These are phyloP conservation scores for Reticulitermes lucifugus DNA, from an alignment of 2,888 invertebrate genomes.

Conservation along the genomic window DNA sequence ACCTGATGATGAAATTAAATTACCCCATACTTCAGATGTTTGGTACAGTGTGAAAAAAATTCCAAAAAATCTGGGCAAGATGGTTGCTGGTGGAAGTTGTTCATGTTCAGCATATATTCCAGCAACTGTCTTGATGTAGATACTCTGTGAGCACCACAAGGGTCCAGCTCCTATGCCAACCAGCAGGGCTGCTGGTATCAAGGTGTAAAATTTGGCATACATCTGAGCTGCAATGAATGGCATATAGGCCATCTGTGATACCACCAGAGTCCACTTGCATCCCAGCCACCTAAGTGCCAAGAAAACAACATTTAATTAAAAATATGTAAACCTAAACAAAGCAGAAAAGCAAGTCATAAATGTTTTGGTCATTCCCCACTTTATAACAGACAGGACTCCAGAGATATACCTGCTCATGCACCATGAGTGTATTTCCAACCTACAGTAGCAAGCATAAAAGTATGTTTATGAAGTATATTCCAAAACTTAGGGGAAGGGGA, in stretches of 20 bases:
- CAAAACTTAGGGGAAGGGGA: no score
- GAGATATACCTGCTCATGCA: no score
- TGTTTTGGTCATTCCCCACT: no score
- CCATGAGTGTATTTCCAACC: no score
- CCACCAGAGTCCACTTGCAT: conserved; percentile 75
- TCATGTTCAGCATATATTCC: not conserved
- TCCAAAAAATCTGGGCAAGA: not conserved
- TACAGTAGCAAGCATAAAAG: no score
- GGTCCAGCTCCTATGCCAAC: conserved; percentile 75
- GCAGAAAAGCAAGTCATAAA: not conserved
- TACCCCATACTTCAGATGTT: conserved; percentile 5
- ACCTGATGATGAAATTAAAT: not conserved
- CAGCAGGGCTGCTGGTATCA: conserved; percentile 72
- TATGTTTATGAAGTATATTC: no score
- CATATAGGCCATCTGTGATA: conserved; percentile 74
- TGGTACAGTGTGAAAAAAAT: not conserved
- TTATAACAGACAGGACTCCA: no score
- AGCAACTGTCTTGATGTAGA: not conserved
- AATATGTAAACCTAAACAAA: not conserved
- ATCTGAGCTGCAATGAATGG: conserved; percentile 78
- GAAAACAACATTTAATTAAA: conserved; percentile 57
- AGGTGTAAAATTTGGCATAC: conserved; percentile 72
- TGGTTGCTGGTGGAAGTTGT: not conserved
- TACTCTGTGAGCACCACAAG: conserved; percentile 42
- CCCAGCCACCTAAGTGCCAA: conserved; percentile 68